Evolutionary conservation across 2,888 invertebrate genomes (phyloP).

Genomic region (Clanis bilineata): DNA sequence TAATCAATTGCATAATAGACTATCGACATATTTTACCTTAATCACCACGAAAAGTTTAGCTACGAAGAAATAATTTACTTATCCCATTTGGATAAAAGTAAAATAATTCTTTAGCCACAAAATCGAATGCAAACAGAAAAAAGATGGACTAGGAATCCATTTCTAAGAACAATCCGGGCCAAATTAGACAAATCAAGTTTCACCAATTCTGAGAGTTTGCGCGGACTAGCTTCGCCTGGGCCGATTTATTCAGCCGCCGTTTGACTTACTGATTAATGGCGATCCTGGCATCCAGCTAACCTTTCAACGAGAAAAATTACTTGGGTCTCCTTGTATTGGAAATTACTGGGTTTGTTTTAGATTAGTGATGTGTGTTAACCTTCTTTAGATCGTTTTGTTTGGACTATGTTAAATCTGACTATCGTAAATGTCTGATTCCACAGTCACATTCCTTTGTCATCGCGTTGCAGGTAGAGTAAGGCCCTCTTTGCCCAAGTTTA

Average conservation of each 20-base stretch:
- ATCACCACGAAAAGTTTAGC: no score
- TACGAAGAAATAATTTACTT: no score
- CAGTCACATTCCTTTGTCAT: no score
- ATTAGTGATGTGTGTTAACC: neutral
- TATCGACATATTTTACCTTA: no score
- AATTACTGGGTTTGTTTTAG: neutral
- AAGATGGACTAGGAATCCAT: neutral
- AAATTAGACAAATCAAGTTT: slow-evolving; percentile 12
- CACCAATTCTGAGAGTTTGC: neutral
- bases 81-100: neutral
- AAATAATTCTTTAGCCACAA: neutral
- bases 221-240: neutral
- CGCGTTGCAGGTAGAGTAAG: no score
- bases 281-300: slow-evolving; percentile 6
- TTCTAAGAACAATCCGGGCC: slow-evolving; percentile 2
- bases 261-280: slow-evolving; percentile 31
- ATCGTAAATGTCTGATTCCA: no score
- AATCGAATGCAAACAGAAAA: neutral
- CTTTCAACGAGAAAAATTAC: neutral
- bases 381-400: no score
- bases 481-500: no score
- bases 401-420: no score
- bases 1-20: no score
- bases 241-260: slow-evolving; percentile 29
- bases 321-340: neutral